Evolutionary conservation across 2,888 invertebrate species (phyloP).

Genomic region (Microctonus hyperodae): DNA sequence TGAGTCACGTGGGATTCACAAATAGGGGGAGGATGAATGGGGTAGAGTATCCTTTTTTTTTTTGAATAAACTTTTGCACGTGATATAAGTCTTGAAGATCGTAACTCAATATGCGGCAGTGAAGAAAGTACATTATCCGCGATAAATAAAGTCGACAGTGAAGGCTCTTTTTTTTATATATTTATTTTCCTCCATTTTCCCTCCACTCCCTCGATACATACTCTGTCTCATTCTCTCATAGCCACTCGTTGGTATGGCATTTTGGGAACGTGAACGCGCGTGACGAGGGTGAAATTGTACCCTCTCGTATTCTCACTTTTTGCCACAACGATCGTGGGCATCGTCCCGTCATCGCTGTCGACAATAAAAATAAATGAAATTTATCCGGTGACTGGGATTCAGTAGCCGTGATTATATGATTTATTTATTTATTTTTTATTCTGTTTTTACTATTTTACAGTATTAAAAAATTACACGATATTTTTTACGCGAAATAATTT

Average conservation of each 20-base stretch:
- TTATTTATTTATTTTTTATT: not conserved
- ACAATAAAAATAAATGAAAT: constrained; percentile 30
- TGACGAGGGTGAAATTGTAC: constrained; percentile 30
- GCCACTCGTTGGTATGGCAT: too few species aligned
- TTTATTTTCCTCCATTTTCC: not conserved
- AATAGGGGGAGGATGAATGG: not conserved
- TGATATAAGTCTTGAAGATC: constrained; percentile 39
- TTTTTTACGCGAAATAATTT: too few species aligned
- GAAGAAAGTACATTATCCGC: constrained; percentile 32
- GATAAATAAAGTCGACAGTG: constrained; percentile 33
- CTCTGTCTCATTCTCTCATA: not conserved
- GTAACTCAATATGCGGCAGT: constrained; percentile 37
- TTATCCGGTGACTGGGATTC: not conserved
- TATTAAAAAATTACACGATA: too few species aligned
- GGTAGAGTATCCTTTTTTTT: not conserved
- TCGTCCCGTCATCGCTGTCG: constrained; percentile 22
- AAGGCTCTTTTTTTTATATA: not conserved
- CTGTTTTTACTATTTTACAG: too few species aligned
- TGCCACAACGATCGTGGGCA: constrained; percentile 17
- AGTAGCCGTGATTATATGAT: not conserved
- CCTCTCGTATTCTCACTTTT: constrained; percentile 18
- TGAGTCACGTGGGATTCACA: not conserved
- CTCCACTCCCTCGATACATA: not conserved
- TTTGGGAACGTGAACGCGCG: constrained; percentile 17
- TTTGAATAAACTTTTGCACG: constrained; percentile 3